Conservation (phyloP, 2,113 vertebrate genomes). For the Labrus mixtus region DNA sequence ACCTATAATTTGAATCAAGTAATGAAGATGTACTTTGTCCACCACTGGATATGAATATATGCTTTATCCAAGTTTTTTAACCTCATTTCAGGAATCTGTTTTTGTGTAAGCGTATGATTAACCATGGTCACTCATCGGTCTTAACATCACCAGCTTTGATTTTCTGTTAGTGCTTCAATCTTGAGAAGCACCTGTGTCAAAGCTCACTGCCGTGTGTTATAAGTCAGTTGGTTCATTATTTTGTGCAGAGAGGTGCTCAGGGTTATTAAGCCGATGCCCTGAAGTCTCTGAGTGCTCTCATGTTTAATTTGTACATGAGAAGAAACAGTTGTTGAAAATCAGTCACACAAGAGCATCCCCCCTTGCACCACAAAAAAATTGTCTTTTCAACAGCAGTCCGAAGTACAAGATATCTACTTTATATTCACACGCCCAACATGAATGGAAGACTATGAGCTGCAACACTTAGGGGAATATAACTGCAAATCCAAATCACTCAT, state of each 20-base stretch:
- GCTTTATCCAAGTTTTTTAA: not conserved
- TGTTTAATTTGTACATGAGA: slow-evolving; percentile 17
- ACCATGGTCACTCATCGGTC: not conserved
- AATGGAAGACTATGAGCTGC: not conserved
- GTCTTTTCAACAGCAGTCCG: not conserved
- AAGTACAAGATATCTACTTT: slow-evolving; percentile 6
- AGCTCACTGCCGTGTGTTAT: not conserved
- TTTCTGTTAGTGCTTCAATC: not conserved
- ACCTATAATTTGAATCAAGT: no score
- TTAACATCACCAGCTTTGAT: not conserved
- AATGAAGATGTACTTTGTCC: no score
- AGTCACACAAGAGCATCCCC: not conserved
- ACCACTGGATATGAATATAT: no score
- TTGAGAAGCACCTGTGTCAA: not conserved
- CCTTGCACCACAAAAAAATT: not conserved
- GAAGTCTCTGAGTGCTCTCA: not conserved
- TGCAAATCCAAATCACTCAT: not conserved
- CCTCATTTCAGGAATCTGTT: not conserved
- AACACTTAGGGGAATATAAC: not conserved
- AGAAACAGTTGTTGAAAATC: slow-evolving; percentile 1
- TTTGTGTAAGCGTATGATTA: not conserved
- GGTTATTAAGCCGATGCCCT: not conserved
- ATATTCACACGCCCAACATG: not conserved
- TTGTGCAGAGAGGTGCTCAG: not conserved
- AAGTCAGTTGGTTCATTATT: slow-evolving; percentile 3